Percentiles rank a stretch among this genome's conserved stretches.
Evolutionary conservation across 2,888 invertebrate genomes (phyloP).

Genomic region (Pristionchus mayeri): DNA sequence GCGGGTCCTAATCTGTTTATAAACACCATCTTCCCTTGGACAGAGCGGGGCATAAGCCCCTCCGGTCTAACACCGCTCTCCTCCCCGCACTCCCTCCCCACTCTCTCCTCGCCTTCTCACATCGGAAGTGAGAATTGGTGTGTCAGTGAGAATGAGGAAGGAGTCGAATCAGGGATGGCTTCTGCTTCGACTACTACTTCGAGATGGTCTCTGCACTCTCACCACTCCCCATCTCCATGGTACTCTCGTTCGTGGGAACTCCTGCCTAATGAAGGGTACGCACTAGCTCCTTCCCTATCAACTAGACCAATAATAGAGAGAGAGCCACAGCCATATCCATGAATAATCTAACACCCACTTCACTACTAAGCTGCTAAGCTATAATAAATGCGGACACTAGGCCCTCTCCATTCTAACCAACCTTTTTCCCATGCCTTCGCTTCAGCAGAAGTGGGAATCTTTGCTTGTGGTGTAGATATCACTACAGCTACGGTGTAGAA

Average conservation of each 20-base stretch:
- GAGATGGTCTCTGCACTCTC: not conserved
- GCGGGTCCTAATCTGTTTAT: constrained; percentile 44
- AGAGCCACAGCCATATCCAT: not conserved
- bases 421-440: not conserved
- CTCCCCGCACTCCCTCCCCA: not conserved
- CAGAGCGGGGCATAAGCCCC: constrained; percentile 11
- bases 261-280: not conserved
- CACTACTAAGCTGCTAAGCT: not conserved
- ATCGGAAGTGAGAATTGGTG: constrained; percentile 44
- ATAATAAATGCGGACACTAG: not conserved
- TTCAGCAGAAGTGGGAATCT: constrained; percentile 4
- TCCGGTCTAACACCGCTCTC: constrained; percentile 26
- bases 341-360: not conserved
- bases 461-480: not conserved
- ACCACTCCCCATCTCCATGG: not conserved
- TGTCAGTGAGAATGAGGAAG: constrained; percentile 42
- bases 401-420: not conserved
- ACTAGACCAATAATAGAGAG: constrained; percentile 4
- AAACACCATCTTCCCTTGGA: constrained; percentile 25
- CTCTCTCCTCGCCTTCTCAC: constrained; percentile 4
- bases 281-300: constrained; percentile 7
- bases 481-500: not conserved
- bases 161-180: not conserved
- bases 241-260: not conserved
- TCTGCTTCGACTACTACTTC: not conserved